Base-by-base conservation (phyloP, 2,888 invertebrate species). In the Incurvaria masculella region DNA sequence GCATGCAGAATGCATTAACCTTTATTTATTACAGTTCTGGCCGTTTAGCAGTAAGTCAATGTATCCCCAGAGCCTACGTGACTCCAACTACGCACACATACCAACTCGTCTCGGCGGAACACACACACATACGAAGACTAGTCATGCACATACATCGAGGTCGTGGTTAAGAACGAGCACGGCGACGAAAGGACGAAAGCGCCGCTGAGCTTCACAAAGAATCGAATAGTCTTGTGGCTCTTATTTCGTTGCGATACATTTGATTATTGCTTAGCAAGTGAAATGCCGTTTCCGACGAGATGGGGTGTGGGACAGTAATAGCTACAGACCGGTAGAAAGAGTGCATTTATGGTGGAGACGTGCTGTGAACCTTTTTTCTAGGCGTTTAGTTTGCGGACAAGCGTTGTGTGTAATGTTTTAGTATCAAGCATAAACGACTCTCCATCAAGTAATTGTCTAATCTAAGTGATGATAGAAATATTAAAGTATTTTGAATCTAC, bases 121-220 rank as follows among this genome's bases (percentile, higher is more conserved):
- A 60, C 61, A 57, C 59, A 50, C 50, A 48, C 53, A 55, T 50
- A 45, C 61, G 65, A n/a, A n/a, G n/a, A 67, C 51, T 72, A 70
- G 69, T 69, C 68, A 51, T 46, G 38, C 60, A 50, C 58, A 52
- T n/a, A n/a, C n/a, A n/a, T n/a, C 42, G 56, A 33, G 20, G 42
- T 33, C 64, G 68, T 64, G 69, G 73, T 72, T 72, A 70, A 68
- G 59, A 62, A 65, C 18, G 44, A n/a, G 21, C 46, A 3, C 52
- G 55, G 23, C 45, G 16, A 21, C 52, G 42, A 55, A 65, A 63
- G 38, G 61, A 16, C 61, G 55, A 54, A 74, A 69, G 51, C 60
- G 65, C 50, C 74, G 23, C 55, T 70, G 72, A 69, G 69, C 72
- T 74, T 72, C 75, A 76, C 76, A 76, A 78, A 76, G 75, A 70